Percentiles rank a stretch among this genome's conserved stretches.
phyloP scores from a whole-genome alignment of 1,140 invertebrate species.

The Epicauta chinensis region DNA sequence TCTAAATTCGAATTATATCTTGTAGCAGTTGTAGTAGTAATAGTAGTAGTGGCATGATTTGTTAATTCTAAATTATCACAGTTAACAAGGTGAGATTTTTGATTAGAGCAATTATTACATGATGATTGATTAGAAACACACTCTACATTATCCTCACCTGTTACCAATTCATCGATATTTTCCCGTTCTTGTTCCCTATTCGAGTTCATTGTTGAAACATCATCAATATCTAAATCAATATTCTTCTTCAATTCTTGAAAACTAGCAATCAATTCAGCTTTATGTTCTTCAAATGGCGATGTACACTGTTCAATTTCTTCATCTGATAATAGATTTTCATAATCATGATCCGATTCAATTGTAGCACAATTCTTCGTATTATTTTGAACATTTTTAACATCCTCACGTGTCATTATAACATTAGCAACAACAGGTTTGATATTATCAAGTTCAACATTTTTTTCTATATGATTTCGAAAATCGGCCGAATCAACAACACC shows the following conservation, averaged over 20 bases:
- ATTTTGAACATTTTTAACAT: conserved; percentile 7
- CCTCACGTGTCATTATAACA: conserved; percentile 22
- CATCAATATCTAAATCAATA: conserved; percentile 10
- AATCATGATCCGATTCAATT: conserved; percentile 37
- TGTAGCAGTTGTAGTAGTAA: neutral
- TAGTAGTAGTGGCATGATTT: too few species aligned
- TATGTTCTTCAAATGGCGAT: conserved; percentile 35
- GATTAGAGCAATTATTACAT: conserved; percentile 23
- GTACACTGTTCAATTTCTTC: conserved; percentile 18
- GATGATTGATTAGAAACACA: conserved; percentile 18
- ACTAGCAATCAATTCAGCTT: conserved; percentile 30
- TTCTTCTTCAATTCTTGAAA: conserved; percentile 35
- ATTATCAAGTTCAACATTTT: conserved; percentile 30
- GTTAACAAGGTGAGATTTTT: conserved; percentile 11
- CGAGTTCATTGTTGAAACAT: conserved; percentile 1
- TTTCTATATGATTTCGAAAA: conserved; percentile 20
- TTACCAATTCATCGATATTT: conserved; percentile 11
- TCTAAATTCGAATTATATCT: conserved; percentile 24
- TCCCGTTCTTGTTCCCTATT: conserved; percentile 2
- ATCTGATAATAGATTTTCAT: conserved; percentile 37
- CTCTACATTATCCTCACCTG: conserved; percentile 29
- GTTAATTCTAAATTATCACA: conserved; percentile 8
- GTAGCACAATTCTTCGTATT: conserved; percentile 7
- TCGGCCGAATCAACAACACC: conserved; percentile 39
- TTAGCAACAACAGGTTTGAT: conserved; percentile 28